A percentile compares a stretch with the other conserved stretches of the same genome.
These are phyloP conservation scores for Stichodactyla helianthus DNA, from an alignment of 64 coral and sea anemone species.

Conservation along the genomic window DNA sequence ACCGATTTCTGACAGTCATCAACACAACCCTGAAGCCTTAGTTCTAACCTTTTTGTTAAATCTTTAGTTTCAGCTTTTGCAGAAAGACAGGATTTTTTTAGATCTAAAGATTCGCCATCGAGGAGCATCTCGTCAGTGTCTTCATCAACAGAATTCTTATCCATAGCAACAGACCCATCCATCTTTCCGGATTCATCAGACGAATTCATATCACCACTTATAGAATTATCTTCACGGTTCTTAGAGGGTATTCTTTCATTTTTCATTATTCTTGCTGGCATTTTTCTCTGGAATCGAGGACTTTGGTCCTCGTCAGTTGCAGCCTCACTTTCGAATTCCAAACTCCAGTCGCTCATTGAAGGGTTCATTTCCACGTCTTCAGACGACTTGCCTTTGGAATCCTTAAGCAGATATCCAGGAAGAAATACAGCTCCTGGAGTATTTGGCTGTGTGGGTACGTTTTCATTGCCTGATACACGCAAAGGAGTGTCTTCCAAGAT, in stretches of 20 bases:
- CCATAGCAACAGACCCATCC: background rate
- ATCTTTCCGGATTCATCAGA: background rate
- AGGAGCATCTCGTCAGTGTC: background rate
- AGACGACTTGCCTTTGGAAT: background rate
- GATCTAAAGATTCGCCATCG: background rate
- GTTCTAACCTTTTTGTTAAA: background rate
- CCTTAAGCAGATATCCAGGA: background rate
- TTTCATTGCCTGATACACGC: background rate
- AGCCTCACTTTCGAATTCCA: background rate
- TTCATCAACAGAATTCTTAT: background rate
- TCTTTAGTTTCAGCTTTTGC: background rate
- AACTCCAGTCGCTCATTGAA: background rate
- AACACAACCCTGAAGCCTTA: constrained; percentile 10
- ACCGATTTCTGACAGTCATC: background rate
- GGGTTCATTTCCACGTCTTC: background rate
- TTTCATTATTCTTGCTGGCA: background rate
- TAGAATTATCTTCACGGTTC: background rate
- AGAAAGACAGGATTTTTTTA: background rate
- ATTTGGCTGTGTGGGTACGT: background rate
- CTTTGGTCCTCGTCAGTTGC: background rate
- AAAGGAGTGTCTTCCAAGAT: background rate
- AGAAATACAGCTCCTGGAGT: background rate
- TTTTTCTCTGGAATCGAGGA: background rate
- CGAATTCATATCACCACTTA: background rate
- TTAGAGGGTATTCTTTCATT: background rate